A percentile compares a stretch with the other conserved stretches of the same genome.
Evolutionary conservation across 2,888 invertebrate genomes (phyloP).

Genomic region (Torymus tubicola): DNA sequence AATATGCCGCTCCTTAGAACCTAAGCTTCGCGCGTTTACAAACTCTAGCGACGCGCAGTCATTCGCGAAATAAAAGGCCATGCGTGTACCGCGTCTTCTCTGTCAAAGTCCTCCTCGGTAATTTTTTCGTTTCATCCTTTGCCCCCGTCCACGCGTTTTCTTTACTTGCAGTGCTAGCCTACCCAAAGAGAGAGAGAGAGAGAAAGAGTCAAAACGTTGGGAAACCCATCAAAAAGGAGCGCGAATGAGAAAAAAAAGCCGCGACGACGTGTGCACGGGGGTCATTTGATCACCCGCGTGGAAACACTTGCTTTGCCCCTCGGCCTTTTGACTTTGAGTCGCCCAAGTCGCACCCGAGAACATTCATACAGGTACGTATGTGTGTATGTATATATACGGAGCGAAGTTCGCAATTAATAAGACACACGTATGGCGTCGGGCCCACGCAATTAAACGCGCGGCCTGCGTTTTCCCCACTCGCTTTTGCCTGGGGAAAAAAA

Average conservation of each 20-base stretch:
- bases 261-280: background rate
- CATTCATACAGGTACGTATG: too few species aligned
- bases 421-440: constrained; percentile 57
- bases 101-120: background rate
- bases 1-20: too few species aligned
- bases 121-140: constrained; percentile 20
- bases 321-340: constrained; percentile 44
- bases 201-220: constrained; percentile 14
- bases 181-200: too few species aligned
- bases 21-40: too few species aligned
- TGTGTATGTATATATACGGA: too few species aligned
- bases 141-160: background rate
- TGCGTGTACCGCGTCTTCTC: too few species aligned
- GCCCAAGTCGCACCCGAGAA: background rate
- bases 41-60: too few species aligned
- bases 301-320: constrained; percentile 61
- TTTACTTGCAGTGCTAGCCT: too few species aligned
- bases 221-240: background rate
- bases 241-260: background rate
- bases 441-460: constrained; percentile 16
- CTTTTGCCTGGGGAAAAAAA: background rate
- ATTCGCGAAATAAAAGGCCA: too few species aligned
- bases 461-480: background rate
- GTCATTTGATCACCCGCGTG: constrained; percentile 56
- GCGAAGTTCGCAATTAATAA: constrained; percentile 63